Conservation (phyloP, 2,888 invertebrate genomes). For the Thelaira solivaga region DNA sequence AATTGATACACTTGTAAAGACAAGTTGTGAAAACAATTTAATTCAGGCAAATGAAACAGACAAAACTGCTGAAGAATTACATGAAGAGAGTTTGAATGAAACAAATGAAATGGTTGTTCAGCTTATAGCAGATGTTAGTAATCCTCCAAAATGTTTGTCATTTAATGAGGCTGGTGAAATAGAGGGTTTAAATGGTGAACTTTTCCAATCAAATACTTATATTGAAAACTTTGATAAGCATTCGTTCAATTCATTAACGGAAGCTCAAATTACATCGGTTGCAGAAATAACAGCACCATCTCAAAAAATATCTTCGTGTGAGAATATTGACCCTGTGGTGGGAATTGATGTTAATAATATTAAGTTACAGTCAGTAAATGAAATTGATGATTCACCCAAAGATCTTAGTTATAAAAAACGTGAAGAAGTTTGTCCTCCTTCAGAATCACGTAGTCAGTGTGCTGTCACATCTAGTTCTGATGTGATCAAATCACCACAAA, state of each 20-base stretch:
- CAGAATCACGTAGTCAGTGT: slow-evolving; percentile 75
- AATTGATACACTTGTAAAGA: slow-evolving; percentile 81
- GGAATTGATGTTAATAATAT: not conserved
- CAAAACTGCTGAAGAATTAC: slow-evolving; percentile 61
- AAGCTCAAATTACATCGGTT: slow-evolving; percentile 62
- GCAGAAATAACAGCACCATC: not conserved
- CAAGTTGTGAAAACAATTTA: slow-evolving; percentile 81
- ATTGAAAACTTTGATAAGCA: slow-evolving; percentile 70
- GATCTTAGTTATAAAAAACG: slow-evolving; percentile 81
- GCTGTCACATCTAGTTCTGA: slow-evolving; percentile 84
- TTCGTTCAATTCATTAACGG: slow-evolving; percentile 73
- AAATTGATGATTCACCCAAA: slow-evolving; percentile 79
- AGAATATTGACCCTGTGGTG: not conserved
- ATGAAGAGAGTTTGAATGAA: slow-evolving; percentile 35
- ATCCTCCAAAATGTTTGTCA: slow-evolving; percentile 75
- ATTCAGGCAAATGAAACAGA: slow-evolving; percentile 69
- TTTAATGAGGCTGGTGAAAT: slow-evolving; percentile 77
- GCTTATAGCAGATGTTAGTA: slow-evolving; percentile 79
- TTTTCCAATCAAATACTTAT: slow-evolving; percentile 70
- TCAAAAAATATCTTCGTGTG: not conserved
- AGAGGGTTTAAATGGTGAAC: slow-evolving; percentile 74
- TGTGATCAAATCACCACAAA: slow-evolving; percentile 85
- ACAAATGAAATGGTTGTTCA: slow-evolving; percentile 82
- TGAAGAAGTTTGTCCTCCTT: slow-evolving; percentile 73
- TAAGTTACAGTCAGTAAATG: not conserved